A percentile compares a stretch with the other conserved stretches of the same genome.
These are phyloP conservation scores for Cryptocephalus moraei DNA, from an alignment of 2,888 invertebrate species.

Conservation along the genomic window DNA sequence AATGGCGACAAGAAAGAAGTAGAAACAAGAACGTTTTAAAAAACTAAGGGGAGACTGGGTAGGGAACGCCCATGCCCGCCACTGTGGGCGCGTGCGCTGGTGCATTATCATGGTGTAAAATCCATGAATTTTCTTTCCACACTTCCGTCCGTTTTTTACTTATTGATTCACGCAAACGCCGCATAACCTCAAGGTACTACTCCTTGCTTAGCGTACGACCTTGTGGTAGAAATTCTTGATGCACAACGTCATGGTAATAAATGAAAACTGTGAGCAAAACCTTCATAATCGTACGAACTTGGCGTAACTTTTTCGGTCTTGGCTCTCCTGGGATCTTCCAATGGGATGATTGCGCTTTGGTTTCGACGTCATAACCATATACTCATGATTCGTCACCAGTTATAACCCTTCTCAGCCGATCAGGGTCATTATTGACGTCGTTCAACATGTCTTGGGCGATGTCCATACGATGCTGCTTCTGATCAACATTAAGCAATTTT, in stretches of 20 bases:
- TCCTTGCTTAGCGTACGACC: slow-evolving; percentile 11
- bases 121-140: no score
- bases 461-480: not conserved
- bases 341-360: slow-evolving; percentile 17
- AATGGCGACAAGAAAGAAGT: no score
- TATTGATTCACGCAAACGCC: not conserved
- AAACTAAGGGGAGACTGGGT: no score
- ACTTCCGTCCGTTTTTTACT: no score
- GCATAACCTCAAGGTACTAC: slow-evolving; percentile 11
- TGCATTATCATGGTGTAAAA: no score
- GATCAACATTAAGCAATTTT: slow-evolving; percentile 1
- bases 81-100: no score
- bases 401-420: slow-evolving; percentile 10
- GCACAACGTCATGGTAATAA: slow-evolving; percentile 12
- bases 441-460: not conserved
- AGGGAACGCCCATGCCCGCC: no score
- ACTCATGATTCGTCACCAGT: slow-evolving; percentile 23
- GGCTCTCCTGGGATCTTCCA: slow-evolving; percentile 4
- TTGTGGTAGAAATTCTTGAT: slow-evolving; percentile 11
- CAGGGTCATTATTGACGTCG: not conserved
- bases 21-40: no score
- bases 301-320: slow-evolving; percentile 7
- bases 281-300: slow-evolving; percentile 12
- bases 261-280: slow-evolving; percentile 12
- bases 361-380: slow-evolving; percentile 21